Percentiles rank a stretch among this genome's conserved stretches.
phyloP scores from a whole-genome alignment of 1,140 invertebrate species.

The Cyrtorhinus lividipennis region DNA sequence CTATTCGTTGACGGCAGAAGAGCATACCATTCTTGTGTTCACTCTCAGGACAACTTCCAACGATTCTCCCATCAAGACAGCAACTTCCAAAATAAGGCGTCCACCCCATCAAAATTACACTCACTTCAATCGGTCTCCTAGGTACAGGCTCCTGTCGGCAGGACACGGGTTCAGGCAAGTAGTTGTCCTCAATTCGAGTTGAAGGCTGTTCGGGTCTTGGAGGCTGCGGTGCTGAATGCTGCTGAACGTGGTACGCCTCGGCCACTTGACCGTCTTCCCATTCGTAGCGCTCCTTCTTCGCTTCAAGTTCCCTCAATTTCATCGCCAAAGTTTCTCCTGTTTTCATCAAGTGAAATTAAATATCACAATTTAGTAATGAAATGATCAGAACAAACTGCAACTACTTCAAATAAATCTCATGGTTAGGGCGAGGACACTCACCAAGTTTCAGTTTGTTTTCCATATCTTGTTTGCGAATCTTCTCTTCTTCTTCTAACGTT shows the following conservation, averaged over 20 bases:
- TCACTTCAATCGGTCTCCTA: background rate
- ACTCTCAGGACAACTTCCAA: too few relatives aligned
- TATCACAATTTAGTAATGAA: background rate
- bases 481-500: constrained; percentile 47
- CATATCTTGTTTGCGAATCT: constrained; percentile 32
- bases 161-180: background rate
- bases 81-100: too few relatives aligned
- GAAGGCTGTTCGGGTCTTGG: background rate
- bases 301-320: constrained; percentile 36
- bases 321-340: constrained; percentile 37
- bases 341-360: background rate
- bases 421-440: background rate
- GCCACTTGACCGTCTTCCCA: constrained; percentile 28
- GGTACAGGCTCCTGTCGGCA: background rate
- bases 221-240: background rate
- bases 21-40: too few relatives aligned
- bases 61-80: too few relatives aligned
- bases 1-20: too few relatives aligned
- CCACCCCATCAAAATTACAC: too few relatives aligned
- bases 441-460: constrained; percentile 3
- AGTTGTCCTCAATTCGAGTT: background rate
- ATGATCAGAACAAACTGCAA: too few relatives aligned
- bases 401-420: too few relatives aligned
- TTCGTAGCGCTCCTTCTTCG: constrained; percentile 37
- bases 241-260: background rate